Evolutionary conservation across 2,113 vertebrate species (phyloP).

Genomic region (Melanotaenia duboulayi): DNA sequence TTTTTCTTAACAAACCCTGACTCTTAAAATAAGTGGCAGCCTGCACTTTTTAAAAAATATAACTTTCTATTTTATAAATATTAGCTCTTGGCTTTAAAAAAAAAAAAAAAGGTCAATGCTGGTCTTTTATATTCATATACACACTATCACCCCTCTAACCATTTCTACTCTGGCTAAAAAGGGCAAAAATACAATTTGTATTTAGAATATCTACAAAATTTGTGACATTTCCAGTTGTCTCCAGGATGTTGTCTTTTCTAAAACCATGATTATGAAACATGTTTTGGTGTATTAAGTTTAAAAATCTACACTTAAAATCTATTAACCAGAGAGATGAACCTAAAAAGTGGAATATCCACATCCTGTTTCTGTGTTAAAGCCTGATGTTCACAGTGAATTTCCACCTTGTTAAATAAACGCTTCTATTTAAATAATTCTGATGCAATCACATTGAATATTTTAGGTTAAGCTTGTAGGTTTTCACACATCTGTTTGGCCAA

Average conservation of each 20-base stretch:
- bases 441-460: conserved; percentile 12
- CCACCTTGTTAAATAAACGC: conserved; percentile 22
- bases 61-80: conserved; percentile 76
- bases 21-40: conserved; percentile 62
- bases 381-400: conserved; percentile 73
- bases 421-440: neutral
- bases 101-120: conserved; percentile 55
- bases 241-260: conserved; percentile 61
- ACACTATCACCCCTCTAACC: conserved; percentile 47
- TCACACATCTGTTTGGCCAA: neutral
- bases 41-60: conserved; percentile 67
- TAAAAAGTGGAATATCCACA: conserved; percentile 31
- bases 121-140: conserved; percentile 48
- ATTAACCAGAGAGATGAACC: conserved; percentile 62
- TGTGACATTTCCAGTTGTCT: conserved; percentile 74
- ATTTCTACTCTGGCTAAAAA: conserved; percentile 40
- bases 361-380: conserved; percentile 42
- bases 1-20: conserved; percentile 52
- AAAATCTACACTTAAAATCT: conserved; percentile 46
- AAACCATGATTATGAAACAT: conserved; percentile 14
- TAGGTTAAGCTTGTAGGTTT: neutral
- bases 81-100: conserved; percentile 65
- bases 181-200: conserved; percentile 33
- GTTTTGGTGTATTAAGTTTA: conserved; percentile 12
- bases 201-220: conserved; percentile 60